Conservation (phyloP, 30 jellyfish, hydroid and myxozoan species). For the Chrysaora quinquecirrha region DNA sequence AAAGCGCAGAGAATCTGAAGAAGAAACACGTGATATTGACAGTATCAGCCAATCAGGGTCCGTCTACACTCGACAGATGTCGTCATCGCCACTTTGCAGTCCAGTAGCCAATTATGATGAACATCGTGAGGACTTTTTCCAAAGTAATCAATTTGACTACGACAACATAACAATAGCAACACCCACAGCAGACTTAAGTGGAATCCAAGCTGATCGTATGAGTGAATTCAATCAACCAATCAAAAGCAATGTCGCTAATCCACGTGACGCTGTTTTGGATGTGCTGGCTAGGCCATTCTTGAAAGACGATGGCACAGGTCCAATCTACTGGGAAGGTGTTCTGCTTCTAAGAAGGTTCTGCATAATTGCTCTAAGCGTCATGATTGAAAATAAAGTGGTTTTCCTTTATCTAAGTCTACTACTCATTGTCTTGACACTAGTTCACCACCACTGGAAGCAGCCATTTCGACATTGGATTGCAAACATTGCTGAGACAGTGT, state of each 20-base stretch:
- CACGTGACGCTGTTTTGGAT: not conserved
- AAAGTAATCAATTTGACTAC: not conserved
- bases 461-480: constrained; percentile 36
- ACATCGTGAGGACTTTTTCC: not conserved
- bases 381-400: constrained; percentile 16
- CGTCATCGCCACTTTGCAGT: not conserved
- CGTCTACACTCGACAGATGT: not conserved
- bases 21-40: not conserved
- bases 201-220: not conserved
- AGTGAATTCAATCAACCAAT: not conserved
- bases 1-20: not conserved
- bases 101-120: not conserved
- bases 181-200: not conserved
- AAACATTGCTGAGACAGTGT: constrained; percentile 32
- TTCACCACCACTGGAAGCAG: constrained; percentile 18
- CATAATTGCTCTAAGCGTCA: constrained; percentile 4
- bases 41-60: not conserved
- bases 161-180: not conserved
- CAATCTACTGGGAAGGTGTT: constrained; percentile 54
- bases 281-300: constrained; percentile 42
- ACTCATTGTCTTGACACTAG: constrained; percentile 6
- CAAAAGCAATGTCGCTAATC: not conserved
- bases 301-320: constrained; percentile 14
- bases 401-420: constrained; percentile 10
- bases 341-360: constrained; percentile 30